Evolutionary conservation across 2,888 invertebrate species (phyloP), one percentile per base, ranked within the genome.

Genomic region (Andrena flavipes): DNA sequence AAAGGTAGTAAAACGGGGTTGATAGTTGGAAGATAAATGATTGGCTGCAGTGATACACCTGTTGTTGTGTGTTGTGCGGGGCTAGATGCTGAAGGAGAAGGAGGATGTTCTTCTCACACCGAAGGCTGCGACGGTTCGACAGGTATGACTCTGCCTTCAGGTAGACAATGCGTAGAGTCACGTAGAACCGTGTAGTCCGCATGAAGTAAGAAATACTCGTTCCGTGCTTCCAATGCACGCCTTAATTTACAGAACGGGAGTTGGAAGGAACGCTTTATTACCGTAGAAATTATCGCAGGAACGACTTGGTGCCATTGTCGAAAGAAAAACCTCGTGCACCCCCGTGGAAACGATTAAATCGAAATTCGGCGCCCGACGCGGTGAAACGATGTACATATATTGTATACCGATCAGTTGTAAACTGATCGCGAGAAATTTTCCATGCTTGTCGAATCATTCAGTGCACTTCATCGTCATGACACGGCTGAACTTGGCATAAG

Each of bases 101-200:
- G 96, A 94, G 98, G 98, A 95, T 98, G 98, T 96, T 96, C 97
- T 94, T 98, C 98, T 94, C 98, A 98, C 95, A 97, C 97, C 94
- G 98, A 98, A 95, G 97, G 98, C 96, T 98, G 98, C 96, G 98
- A 98, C 95, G 97, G 97, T 95, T 97, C 97, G 95, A 97, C 98
- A 97, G 97, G 96, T 97, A 96, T 94, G 94, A 91, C 89, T 91
- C 91, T 92, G 92, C 91, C 93, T 93, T 93, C 92, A 92, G 92
- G 91, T 92, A 93, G 91, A 92, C 87, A 91, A 72, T 86, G 87
- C 88, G 82, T 89, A 91, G 89, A 89, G 89, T 90, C 88, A 90
- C 85, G 86, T 92, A 91, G 88, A 87, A 90, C 87, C 85, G 88
- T 89, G 87, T 90, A 92, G 89, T 89, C 80, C 89, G 92, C 92